Evolutionary conservation across 2,888 invertebrate genomes (phyloP).

Genomic region (Leptinotarsa peninsularis): DNA sequence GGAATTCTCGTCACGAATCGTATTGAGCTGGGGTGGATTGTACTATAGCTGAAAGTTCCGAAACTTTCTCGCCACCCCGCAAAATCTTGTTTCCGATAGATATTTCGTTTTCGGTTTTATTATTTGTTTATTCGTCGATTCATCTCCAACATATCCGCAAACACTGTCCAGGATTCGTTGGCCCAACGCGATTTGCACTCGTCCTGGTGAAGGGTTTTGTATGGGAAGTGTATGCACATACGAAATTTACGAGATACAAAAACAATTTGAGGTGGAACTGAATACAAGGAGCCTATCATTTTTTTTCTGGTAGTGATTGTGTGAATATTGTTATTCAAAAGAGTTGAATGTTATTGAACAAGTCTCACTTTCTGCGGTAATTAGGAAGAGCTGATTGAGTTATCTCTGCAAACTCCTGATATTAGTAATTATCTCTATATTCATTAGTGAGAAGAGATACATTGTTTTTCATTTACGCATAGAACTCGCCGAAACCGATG

Average conservation of each 20-base stretch:
- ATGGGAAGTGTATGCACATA: neutral
- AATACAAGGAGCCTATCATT: too few relatives aligned
- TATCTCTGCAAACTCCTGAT: too few relatives aligned
- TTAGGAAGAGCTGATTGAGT: too few relatives aligned
- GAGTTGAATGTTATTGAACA: too few relatives aligned
- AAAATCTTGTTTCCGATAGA: slow-evolving; percentile 21
- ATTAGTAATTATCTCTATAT: too few relatives aligned
- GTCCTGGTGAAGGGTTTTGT: neutral
- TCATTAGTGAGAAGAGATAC: too few relatives aligned
- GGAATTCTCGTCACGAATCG: slow-evolving; percentile 22
- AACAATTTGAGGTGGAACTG: too few relatives aligned
- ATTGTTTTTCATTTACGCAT: too few relatives aligned
- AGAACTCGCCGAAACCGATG: neutral
- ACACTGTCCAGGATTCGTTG: neutral
- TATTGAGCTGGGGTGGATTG: slow-evolving; percentile 22
- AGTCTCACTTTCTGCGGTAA: too few relatives aligned
- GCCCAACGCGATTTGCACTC: neutral
- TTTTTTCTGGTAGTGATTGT: too few relatives aligned
- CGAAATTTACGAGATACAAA: neutral
- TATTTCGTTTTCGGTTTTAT: slow-evolving; percentile 13
- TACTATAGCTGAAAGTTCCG: slow-evolving; percentile 6
- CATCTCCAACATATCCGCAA: slow-evolving; percentile 8
- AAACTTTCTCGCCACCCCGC: slow-evolving; percentile 26
- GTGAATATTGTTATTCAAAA: too few relatives aligned
- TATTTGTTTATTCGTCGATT: neutral